Percentiles rank a stretch among this genome's conserved stretches.
Evolutionary conservation across 2,888 invertebrate species (phyloP).

Genomic region (Noctua comes): DNA sequence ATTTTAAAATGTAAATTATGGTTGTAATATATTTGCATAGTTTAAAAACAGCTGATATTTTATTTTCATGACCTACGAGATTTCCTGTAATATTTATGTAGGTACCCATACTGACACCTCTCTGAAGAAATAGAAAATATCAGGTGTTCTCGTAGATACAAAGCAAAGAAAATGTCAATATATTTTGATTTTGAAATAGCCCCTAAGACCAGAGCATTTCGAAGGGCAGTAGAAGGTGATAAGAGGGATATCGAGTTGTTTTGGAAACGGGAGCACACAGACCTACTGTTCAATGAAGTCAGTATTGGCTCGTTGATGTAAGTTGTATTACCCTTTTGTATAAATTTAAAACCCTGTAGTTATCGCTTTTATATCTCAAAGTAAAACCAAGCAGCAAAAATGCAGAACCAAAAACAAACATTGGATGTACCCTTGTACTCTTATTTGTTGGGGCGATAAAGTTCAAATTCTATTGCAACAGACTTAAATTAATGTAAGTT

Average conservation of each 20-base stretch:
- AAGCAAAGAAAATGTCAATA: slow-evolving; percentile 79
- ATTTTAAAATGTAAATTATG: slow-evolving; percentile 81
- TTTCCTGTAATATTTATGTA: slow-evolving; percentile 2
- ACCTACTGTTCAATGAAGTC: slow-evolving; percentile 75
- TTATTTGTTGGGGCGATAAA: no score
- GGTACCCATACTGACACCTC: neutral
- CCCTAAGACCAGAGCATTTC: slow-evolving; percentile 77
- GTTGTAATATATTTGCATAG: slow-evolving; percentile 85
- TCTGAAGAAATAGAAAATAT: neutral
- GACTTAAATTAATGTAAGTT: neutral
- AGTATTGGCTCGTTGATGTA: slow-evolving; percentile 83
- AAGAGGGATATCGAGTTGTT: slow-evolving; percentile 78
- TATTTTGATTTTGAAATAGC: slow-evolving; percentile 84
- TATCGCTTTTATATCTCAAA: neutral
- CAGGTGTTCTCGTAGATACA: neutral
- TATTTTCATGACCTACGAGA: slow-evolving; percentile 75
- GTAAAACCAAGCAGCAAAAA: neutral
- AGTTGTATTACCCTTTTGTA: slow-evolving; percentile 60
- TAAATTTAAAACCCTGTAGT: neutral
- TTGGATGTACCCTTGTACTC: neutral
- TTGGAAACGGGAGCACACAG: slow-evolving; percentile 69
- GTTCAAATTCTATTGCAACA: neutral
- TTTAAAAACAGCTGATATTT: slow-evolving; percentile 69
- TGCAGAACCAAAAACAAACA: no score
- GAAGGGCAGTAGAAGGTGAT: slow-evolving; percentile 84